Base-by-base conservation (phyloP, 2,113 vertebrate genomes). In the Aldabrachelys gigantea region DNA sequence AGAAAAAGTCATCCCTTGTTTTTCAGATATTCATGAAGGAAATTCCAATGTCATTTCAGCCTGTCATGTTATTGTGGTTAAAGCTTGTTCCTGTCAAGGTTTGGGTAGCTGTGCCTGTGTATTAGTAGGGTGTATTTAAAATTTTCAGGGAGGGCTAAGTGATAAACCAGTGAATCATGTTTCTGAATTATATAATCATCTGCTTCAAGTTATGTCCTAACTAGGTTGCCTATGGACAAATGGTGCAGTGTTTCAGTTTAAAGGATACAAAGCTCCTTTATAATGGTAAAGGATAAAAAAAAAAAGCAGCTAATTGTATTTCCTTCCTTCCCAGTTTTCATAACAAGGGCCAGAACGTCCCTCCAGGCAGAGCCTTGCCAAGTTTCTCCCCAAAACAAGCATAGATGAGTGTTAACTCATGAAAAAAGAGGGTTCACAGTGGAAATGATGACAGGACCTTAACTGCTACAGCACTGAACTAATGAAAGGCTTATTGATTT, bases 381-480 rank as follows among this genome's bases (percentile, higher is more conserved):
- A 91, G 47, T 49, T 87, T 16, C 50, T 44, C n/a, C 80, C 82
- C 83, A 29, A 10, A 91, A 62, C 91, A 91, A 79, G 80, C 21
- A 57, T 47, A 44, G 87, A 69, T 44, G n/a, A 79, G 92, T 85
- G 86, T 95, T 80, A 35, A 78, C 89, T 75, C 12, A 9, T 84
- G 13, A 82, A 93, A 81, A 49, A 59, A 56, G 82, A 72, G 19
- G 80, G 59, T 84, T 94, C 53, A 78, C 8, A 69, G 22, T 82
- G 82, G 92, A 93, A 95, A 93, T 85, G 87, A 72, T 91, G 91
- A 96, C 1, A 16, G 84, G 88, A 62, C 27, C 14, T 95, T 97
- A 81, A 62, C 88, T 88, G 49, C 44, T 87, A 89, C 93, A 69
- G 92, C 57, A 87, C 89, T 57, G 50, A 90, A 82, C 52, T 85